phyloP scores from a whole-genome alignment of 2,797 vertebrate species.

The Natrix natrix region DNA sequence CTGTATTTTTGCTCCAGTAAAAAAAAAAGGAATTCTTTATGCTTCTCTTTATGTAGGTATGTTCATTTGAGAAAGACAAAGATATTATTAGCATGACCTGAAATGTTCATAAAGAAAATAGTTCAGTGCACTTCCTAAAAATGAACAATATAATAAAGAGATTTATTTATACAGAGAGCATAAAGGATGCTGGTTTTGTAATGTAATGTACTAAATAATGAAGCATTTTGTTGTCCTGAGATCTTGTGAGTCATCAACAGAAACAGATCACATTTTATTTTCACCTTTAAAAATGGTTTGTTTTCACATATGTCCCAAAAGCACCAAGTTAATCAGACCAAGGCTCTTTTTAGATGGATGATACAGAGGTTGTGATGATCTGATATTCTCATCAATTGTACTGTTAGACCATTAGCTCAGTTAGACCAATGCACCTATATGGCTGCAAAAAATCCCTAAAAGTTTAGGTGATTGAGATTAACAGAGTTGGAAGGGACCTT shows the following conservation, averaged over 20 bases:
- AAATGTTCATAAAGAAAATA: conserved; percentile 67
- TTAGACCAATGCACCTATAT: neutral
- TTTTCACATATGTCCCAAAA: neutral
- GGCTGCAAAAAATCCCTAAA: neutral
- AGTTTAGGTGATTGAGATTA: neutral
- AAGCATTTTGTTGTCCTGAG: conserved; percentile 57
- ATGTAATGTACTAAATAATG: conserved; percentile 36
- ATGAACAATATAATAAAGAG: conserved; percentile 55
- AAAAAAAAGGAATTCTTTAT: conserved; percentile 62
- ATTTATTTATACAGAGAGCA: conserved; percentile 63
- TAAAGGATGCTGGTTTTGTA: conserved; percentile 58
- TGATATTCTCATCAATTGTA: neutral
- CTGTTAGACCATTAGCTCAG: neutral
- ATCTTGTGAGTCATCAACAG: conserved; percentile 38
- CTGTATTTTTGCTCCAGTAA: conserved; percentile 53
- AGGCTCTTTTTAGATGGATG: neutral
- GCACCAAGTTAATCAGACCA: neutral
- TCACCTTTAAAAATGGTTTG: conserved; percentile 31
- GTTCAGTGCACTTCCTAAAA: conserved; percentile 69
- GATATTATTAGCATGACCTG: conserved; percentile 70
- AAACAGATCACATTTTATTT: neutral
- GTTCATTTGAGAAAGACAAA: conserved; percentile 65
- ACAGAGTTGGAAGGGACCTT: too few relatives aligned
- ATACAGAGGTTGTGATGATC: neutral
- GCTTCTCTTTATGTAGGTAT: conserved; percentile 61